Conservation (phyloP, 2,113 vertebrate species). For the Chiloscyllium plagiosum region DNA sequence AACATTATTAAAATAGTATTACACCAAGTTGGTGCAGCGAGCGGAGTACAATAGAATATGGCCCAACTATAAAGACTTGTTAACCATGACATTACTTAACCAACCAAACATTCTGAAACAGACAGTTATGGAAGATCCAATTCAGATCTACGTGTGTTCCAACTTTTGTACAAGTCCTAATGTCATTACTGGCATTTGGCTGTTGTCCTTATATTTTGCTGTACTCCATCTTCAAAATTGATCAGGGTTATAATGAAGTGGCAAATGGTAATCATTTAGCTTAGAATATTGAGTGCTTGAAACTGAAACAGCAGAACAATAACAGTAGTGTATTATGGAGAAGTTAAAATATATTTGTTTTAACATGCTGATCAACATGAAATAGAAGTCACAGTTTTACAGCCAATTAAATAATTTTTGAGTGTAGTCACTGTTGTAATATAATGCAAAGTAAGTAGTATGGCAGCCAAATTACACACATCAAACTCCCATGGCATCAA, state of each 20-base stretch:
- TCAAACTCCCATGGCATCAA: no score
- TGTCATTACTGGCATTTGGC: constrained; percentile 61
- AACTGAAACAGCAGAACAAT: background rate
- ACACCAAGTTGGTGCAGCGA: no score
- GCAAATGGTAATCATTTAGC: constrained; percentile 54
- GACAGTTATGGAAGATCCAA: constrained; percentile 44
- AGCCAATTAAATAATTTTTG: no score
- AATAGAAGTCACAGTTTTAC: no score
- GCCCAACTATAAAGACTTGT: no score
- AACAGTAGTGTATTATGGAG: background rate
- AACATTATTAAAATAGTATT: no score
- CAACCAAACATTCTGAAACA: no score
- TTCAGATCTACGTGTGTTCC: constrained; percentile 56
- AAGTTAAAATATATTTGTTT: background rate
- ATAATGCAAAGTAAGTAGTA: no score
- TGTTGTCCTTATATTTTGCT: constrained; percentile 64
- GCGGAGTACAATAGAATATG: no score
- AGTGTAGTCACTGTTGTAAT: no score
- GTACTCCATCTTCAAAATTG: constrained; percentile 59
- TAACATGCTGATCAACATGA: background rate
- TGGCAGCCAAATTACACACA: no score
- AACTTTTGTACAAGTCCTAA: constrained; percentile 66
- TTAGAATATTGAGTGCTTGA: constrained; percentile 56
- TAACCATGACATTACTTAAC: no score
- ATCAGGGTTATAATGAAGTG: constrained; percentile 69